Base-by-base conservation (phyloP, 2,113 vertebrate genomes). In the Callorhinus ursinus region DNA sequence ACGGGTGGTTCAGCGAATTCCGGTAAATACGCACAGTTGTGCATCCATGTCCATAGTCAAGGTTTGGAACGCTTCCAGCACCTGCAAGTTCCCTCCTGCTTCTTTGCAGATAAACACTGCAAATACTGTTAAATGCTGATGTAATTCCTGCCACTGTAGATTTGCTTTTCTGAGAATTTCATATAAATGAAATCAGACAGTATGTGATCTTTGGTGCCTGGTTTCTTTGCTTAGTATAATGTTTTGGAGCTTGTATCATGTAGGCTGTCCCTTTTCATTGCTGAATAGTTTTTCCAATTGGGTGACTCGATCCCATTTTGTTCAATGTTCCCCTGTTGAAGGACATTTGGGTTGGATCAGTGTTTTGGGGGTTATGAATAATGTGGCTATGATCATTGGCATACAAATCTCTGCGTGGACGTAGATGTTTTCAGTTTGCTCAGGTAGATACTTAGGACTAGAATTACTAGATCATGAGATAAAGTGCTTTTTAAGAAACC, bases 11-110 rank as follows among this genome's bases (percentile, higher is more conserved):
- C 26, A 0, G 3, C 9, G 82, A 46, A 28, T 22, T 80, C 67
- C 1, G 0, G 61, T 8, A 5, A 51, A 33, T 6, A 8, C 16
- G 2, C 4, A 2, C 5, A 7, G 28, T 33, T 24, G 42, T 0
- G 39, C 28, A 31, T 12, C 31, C 61, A 16, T 12, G 1, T 9
- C 65, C 13, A 13, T 3, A 3, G 1, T 7, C 80, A 24, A 11
- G 39, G 15, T 22, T 7, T 19, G 26, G 55, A 2, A 1, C 5
- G 0, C 36, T 85, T 16, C 67, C 31, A 6, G 71, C 31, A 39
- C n/a, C 79, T 31, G 51, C 1, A 12, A 5, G 4, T 21, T 26
- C n/a, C 77, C 26, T 39, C 26, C 0, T 10, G 2, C 42, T n/a
- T 18, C 63, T 85, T 21, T 8, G 26, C 21, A 6, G 74, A 10